These are phyloP conservation scores for Peucedramus taeniatus DNA, from an alignment of 2,113 vertebrate species.

Conservation along the genomic window DNA sequence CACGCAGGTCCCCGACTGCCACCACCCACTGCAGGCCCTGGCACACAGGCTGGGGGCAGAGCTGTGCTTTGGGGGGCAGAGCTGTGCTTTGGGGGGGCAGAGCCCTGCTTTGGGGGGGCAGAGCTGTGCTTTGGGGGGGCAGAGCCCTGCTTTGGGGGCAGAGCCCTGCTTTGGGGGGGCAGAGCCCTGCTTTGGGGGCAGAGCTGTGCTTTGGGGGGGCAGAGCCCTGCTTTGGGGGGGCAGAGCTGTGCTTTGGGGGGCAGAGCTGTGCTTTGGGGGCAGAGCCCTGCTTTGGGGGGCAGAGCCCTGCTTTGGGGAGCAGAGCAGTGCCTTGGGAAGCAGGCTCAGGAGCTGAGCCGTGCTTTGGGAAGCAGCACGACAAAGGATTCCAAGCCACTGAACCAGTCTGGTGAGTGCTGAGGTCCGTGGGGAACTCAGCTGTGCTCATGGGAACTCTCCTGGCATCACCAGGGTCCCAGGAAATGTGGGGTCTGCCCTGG, in stretches of 20 bases:
- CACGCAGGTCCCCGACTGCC: rapidly evolving
- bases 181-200: no score
- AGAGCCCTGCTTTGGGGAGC: not conserved
- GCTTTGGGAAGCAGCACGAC: not conserved
- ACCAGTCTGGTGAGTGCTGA: rapidly evolving
- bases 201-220: not conserved
- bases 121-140: no score
- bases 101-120: no score
- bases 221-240: not conserved
- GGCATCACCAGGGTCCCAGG: rapidly evolving
- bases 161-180: no score
- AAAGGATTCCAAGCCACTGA: not conserved
- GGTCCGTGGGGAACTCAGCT: rapidly evolving
- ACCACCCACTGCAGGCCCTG: not conserved
- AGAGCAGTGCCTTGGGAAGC: not conserved
- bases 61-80: no score
- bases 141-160: not conserved
- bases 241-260: rapidly evolving
- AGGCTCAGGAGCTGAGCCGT: not conserved
- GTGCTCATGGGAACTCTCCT: rapidly evolving
- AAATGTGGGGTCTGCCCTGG: not conserved
- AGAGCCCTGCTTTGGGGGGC: rapidly evolving
- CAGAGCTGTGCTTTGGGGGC: rapidly evolving
- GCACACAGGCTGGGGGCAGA: rapidly evolving
- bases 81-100: no score